Conservation (phyloP, 2,888 invertebrate species). For the Notocelia uddmanniana region DNA sequence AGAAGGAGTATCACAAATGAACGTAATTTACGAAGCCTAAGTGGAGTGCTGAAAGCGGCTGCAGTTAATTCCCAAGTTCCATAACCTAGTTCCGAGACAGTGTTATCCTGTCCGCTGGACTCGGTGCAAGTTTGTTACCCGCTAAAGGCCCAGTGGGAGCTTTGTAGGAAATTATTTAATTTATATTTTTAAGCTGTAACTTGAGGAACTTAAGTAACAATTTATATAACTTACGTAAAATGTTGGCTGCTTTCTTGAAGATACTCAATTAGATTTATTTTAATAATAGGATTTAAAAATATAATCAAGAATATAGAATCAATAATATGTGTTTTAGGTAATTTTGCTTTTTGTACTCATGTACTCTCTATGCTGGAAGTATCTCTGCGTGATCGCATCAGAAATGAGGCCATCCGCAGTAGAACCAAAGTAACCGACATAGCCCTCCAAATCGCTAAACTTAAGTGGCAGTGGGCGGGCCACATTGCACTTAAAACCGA, state of each 20-base stretch:
- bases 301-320: too few relatives aligned
- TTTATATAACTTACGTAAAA: not conserved
- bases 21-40: constrained; percentile 1
- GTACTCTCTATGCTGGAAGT: too few relatives aligned
- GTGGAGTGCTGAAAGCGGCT: constrained; percentile 17
- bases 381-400: too few relatives aligned
- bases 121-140: constrained; percentile 17
- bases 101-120: constrained; percentile 31
- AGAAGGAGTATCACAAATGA: constrained; percentile 4
- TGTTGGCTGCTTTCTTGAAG: not conserved
- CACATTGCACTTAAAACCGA: too few relatives aligned
- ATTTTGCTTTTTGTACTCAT: too few relatives aligned
- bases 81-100: constrained; percentile 36
- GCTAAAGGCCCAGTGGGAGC: constrained; percentile 8
- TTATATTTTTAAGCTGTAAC: constrained; percentile 1
- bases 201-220: not conserved
- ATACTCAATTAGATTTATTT: too few relatives aligned
- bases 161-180: not conserved
- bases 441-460: too few relatives aligned
- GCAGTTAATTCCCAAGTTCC: constrained; percentile 39
- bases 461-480: too few relatives aligned
- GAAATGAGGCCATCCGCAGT: too few relatives aligned
- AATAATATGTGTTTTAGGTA: too few relatives aligned
- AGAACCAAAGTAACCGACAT: too few relatives aligned
- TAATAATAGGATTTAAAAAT: too few relatives aligned